phyloP scores from a whole-genome alignment of 2,113 vertebrate genomes.

The Sinocyclocheilus maitianheensis region DNA sequence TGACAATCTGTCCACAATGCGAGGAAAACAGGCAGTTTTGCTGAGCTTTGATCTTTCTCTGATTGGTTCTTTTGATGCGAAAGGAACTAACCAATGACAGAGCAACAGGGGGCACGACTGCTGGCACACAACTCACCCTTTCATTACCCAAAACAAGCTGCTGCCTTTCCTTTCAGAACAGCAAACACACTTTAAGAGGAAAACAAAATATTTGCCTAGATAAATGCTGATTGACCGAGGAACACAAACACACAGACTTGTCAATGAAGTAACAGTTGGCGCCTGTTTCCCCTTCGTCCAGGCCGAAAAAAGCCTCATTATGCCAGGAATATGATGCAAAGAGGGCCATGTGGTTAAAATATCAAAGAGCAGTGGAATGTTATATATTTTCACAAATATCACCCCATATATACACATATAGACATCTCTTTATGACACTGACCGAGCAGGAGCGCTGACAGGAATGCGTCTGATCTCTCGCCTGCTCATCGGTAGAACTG shows the following conservation, averaged over 20 bases:
- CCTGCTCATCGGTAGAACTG: constrained; percentile 26
- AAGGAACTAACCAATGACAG: constrained; percentile 38
- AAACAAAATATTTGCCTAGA: constrained; percentile 76
- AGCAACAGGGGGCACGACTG: not conserved
- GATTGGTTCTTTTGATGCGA: constrained; percentile 41
- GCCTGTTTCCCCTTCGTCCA: constrained; percentile 63
- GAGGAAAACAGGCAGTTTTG: constrained; percentile 1
- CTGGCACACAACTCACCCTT: constrained; percentile 45
- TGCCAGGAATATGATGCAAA: constrained; percentile 45
- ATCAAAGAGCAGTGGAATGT: constrained; percentile 67
- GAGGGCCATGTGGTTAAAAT: constrained; percentile 62
- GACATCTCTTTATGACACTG: constrained; percentile 43
- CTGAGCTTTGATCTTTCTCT: constrained; percentile 59
- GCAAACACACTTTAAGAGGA: constrained; percentile 72
- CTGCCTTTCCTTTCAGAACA: constrained; percentile 64
- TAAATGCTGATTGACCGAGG: constrained; percentile 61
- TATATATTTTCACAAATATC: constrained; percentile 71
- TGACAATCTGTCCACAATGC: not conserved
- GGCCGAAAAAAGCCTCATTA: constrained; percentile 65
- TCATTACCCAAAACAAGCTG: constrained; percentile 47
- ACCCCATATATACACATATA: constrained; percentile 50
- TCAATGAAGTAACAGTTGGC: constrained; percentile 60
- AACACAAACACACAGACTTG: constrained; percentile 52
- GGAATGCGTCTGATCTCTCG: constrained; percentile 48
- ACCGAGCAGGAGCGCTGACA: constrained; percentile 34